Percentiles rank a stretch among this genome's conserved stretches.
Evolutionary conservation across 2,797 vertebrate species (phyloP).

Genomic region (Schizopygopsis malacanthus): DNA sequence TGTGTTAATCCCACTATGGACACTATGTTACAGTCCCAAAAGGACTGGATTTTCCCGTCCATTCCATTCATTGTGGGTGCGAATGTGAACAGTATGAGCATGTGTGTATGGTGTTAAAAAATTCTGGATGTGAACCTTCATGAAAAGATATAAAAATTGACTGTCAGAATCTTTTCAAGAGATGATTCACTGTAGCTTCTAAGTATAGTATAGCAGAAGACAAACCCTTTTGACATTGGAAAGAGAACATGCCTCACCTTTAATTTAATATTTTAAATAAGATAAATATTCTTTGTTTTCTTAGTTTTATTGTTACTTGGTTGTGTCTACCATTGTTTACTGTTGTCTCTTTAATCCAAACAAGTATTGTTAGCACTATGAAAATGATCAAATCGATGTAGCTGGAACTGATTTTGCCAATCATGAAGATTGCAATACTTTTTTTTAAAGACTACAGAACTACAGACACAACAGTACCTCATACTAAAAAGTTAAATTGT

Average conservation of each 20-base stretch:
- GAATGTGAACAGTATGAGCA: conserved; percentile 15
- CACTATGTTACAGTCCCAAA: conserved; percentile 29
- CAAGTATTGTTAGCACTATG: conserved; percentile 47
- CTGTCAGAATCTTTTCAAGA: not conserved
- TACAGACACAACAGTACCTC: conserved; percentile 58
- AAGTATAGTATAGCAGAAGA: not conserved
- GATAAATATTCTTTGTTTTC: conserved; percentile 1
- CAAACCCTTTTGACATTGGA: not conserved
- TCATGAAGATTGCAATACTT: conserved; percentile 42
- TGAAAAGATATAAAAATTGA: not conserved
- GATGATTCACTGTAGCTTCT: conserved; percentile 7
- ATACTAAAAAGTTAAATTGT: conserved; percentile 30
- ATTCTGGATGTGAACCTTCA: not conserved
- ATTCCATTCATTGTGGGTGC: not conserved
- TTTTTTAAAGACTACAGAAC: conserved; percentile 34
- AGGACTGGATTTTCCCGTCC: not conserved
- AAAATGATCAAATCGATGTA: conserved; percentile 39
- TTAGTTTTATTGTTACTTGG: conserved; percentile 12
- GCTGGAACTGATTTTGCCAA: conserved; percentile 33
- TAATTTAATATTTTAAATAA: conserved; percentile 29
- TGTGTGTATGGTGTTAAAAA: not conserved
- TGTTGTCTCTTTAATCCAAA: conserved; percentile 33
- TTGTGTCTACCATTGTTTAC: conserved; percentile 32
- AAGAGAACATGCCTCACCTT: conserved; percentile 29
- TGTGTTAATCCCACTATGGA: conserved; percentile 17